Conservation (phyloP, 2,888 invertebrate species). For the Drosophila kuntzei region DNA sequence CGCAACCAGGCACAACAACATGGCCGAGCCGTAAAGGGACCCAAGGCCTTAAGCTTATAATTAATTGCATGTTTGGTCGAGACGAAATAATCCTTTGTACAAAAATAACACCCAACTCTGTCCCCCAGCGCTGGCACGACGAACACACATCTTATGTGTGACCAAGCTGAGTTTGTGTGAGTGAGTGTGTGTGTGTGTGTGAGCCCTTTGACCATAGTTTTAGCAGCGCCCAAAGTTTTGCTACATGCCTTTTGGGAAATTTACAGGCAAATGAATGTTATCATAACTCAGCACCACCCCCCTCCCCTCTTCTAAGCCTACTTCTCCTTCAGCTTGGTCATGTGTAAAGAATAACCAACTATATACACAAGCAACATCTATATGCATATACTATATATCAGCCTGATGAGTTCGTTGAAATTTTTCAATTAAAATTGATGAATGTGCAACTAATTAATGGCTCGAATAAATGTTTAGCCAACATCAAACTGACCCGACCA, state of each 20-base stretch:
- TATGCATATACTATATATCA: conserved; percentile 21
- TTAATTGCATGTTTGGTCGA: conserved; percentile 86
- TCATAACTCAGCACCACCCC: conserved; percentile 65
- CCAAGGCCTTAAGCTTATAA: conserved; percentile 85
- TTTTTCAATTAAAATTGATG: conserved; percentile 84
- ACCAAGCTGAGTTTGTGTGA: conserved; percentile 19
- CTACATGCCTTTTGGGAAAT: conserved; percentile 78
- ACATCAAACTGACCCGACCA: conserved; percentile 9
- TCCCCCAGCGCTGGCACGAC: conserved; percentile 25
- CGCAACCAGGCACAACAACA: conserved; percentile 67
- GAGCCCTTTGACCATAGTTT: conserved; percentile 74
- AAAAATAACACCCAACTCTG: conserved; percentile 71
- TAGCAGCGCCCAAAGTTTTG: conserved; percentile 64
- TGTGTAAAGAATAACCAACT: conserved; percentile 57
- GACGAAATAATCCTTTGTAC: conserved; percentile 85
- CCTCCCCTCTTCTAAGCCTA: conserved; percentile 33
- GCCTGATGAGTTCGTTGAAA: conserved; percentile 51
- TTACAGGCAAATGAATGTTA: conserved; percentile 80
- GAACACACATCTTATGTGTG: conserved; percentile 52
- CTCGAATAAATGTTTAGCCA: conserved; percentile 38
- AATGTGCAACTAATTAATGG: conserved; percentile 83
- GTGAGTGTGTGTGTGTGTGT: conserved; percentile 28
- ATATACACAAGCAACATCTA: conserved; percentile 2
- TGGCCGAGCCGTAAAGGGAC: conserved; percentile 76
- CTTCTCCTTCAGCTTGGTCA: conserved; percentile 37